phyloP scores from a whole-genome alignment of 2,888 invertebrate genomes.

The Ornithoptera priamus region DNA sequence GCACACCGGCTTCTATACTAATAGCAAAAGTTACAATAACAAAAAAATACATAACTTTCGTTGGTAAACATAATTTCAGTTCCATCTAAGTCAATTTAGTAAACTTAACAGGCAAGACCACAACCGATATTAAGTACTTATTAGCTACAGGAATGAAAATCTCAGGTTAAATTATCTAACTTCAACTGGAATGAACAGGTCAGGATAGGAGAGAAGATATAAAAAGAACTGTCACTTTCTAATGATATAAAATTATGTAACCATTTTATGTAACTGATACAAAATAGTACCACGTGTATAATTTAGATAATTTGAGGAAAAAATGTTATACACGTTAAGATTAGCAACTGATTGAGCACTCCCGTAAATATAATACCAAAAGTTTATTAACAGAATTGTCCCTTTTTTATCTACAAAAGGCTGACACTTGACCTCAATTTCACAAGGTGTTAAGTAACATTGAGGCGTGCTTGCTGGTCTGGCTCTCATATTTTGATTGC shows the following conservation, averaged over 20 bases:
- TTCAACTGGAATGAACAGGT: conserved; percentile 52
- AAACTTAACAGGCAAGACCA: conserved; percentile 82
- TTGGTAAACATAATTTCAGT: conserved; percentile 78
- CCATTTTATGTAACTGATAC: conserved; percentile 6
- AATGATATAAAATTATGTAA: conserved; percentile 4
- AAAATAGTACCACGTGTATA: conserved; percentile 10
- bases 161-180: conserved; percentile 47
- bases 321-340: neutral
- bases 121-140: conserved; percentile 81
- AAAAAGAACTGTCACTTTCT: neutral
- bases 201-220: neutral
- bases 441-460: no score
- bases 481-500: no score
- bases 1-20: conserved; percentile 53
- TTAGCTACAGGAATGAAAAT: conserved; percentile 76
- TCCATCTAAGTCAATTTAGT: conserved; percentile 74
- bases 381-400: neutral
- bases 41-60: conserved; percentile 69
- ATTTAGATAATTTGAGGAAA: conserved; percentile 4
- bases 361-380: no score
- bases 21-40: conserved; percentile 59
- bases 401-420: neutral
- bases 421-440: neutral
- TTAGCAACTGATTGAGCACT: conserved; percentile 17
- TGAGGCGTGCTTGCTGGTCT: no score